Evolutionary conservation across 2,888 invertebrate genomes (phyloP), one percentile per base, ranked within the genome.

Genomic region (Dryadula phaetusa): DNA sequence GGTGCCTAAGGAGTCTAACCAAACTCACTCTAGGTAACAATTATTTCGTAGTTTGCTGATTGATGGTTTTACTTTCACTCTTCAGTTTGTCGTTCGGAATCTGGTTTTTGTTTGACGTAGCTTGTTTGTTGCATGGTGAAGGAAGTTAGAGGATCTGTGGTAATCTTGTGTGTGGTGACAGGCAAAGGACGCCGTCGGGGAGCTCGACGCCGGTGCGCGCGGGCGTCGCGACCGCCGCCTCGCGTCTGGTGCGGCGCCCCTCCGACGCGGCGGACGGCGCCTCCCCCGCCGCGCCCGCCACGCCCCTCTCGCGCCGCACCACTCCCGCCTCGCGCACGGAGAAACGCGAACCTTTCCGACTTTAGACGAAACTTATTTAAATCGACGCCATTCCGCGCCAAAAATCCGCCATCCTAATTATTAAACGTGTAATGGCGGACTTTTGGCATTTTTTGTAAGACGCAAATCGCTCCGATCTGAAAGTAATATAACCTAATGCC

Each of bases 171-270:
- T 25, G 42, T 60, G 34, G 40, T 56, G 34, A 72, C 85, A 96
- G 96, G 90, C 95, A 95, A 85, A 93, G 96, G 82, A 96, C 96
- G 74, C 96, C 96, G 63, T 96, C 96, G 64, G 96, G 96, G 67
- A 95, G 96, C 70, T 95, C 95, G 72, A 96, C 95, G 12, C 95
- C 96, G 52, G 94, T 95, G 69, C 94, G 95, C 20, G 89, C 95
- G 34, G 95, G 94, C 44, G 93, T n/a, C 94, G 77, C 92, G 81
- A 95, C 95, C 20, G 94, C 94, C 16, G 94, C 94, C 32, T 93
- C 95, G 54, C 94, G 95, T 76, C 83, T 96, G 70, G 82, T 95
- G 71, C 90, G 95, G 62, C 95, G 95, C 79, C 93, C 95, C 5
- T 95, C 96, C 0, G 95, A 95, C 70, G 95, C 95, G 18, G 95